phyloP scores from a whole-genome alignment of 2,888 invertebrate species.

The Spicauda simplicius region DNA sequence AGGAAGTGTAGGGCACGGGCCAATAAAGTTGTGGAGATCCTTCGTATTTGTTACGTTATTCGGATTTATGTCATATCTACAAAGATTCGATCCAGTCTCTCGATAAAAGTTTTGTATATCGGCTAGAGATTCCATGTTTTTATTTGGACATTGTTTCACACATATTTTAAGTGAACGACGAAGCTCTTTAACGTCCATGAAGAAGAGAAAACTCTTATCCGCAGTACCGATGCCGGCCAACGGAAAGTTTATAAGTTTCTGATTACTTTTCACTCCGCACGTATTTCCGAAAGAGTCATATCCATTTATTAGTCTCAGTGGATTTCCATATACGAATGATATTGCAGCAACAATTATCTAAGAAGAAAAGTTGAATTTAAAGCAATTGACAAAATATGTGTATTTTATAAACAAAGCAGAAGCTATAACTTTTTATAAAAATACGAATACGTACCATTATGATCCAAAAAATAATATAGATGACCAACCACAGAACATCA shows the following conservation, averaged over 20 bases:
- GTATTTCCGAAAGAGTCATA: constrained; percentile 98
- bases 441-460: constrained; percentile 88
- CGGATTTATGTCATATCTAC: constrained; percentile 89
- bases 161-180: constrained; percentile 93
- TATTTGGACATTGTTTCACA: constrained; percentile 93
- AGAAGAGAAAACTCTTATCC: constrained; percentile 92
- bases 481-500: constrained; percentile 91
- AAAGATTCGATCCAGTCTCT: constrained; percentile 90
- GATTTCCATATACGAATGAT: constrained; percentile 95
- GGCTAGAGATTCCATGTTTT: constrained; percentile 83
- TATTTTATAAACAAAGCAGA: neutral
- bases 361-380: constrained; percentile 40
- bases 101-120: constrained; percentile 90
- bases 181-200: constrained; percentile 91
- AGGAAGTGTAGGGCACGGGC: constrained; percentile 92
- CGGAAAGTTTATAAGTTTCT: constrained; percentile 88
- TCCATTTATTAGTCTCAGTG: constrained; percentile 93
- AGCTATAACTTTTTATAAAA: neutral
- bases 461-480: constrained; percentile 92
- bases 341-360: constrained; percentile 94
- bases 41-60: constrained; percentile 74
- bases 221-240: constrained; percentile 92
- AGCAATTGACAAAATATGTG: too few relatives aligned
- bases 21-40: constrained; percentile 79
- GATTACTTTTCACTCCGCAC: constrained; percentile 93